Evolutionary conservation across 30 jellyfish, hydroid and myxozoan species (phyloP).

Genomic region (Cassiopea xamachana): DNA sequence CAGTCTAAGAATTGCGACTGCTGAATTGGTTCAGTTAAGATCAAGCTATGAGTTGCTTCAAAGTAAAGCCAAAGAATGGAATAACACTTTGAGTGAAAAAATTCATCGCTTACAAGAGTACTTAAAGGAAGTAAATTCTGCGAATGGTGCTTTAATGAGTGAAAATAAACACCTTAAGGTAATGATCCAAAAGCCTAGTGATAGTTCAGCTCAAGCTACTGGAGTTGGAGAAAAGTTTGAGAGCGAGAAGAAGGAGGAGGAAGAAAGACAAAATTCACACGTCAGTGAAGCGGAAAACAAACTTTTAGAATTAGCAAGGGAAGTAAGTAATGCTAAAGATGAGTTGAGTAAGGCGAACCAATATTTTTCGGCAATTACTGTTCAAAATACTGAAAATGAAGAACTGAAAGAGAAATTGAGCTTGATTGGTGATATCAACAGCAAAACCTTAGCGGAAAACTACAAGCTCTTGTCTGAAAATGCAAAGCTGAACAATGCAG

Average conservation of each 20-base stretch:
- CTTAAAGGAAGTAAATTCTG: not conserved
- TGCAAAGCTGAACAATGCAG: not conserved
- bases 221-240: not conserved
- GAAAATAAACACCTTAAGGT: not conserved
- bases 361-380: not conserved
- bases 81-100: conserved; percentile 15
- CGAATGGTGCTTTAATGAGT: not conserved
- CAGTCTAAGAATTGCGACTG: not conserved
- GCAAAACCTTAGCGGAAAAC: not conserved
- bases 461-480: not conserved
- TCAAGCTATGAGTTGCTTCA: conserved; percentile 12
- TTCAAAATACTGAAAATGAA: not conserved
- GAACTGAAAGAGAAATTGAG: not conserved
- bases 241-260: not conserved
- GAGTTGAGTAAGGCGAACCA: not conserved
- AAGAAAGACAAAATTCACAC: not conserved
- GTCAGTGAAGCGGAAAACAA: not conserved
- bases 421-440: not conserved
- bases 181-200: not conserved
- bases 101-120: conserved; percentile 18
- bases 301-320: not conserved
- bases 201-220: not conserved
- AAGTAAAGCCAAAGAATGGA: conserved; percentile 48
- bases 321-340: not conserved
- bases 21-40: conserved; percentile 11